Evolutionary conservation across 2,888 invertebrate genomes (phyloP).

Genomic region (Drosophila prolongata): DNA sequence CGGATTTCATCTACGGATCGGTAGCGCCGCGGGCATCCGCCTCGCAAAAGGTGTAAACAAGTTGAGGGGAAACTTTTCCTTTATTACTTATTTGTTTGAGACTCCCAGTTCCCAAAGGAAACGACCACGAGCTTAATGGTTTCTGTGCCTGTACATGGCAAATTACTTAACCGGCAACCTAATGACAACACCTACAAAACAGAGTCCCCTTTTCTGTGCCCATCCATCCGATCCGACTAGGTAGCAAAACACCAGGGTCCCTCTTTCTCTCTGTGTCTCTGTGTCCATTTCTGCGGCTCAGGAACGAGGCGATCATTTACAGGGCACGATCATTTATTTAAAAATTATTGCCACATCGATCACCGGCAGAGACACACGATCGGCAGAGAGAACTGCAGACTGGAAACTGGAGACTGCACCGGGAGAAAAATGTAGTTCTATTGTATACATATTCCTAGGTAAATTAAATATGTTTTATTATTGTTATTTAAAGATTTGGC

Average conservation of each 20-base stretch:
- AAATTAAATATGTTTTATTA: neutral
- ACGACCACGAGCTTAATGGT: slow-evolving; percentile 57
- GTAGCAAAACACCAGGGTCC: slow-evolving; percentile 14
- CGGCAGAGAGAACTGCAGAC: slow-evolving; percentile 21
- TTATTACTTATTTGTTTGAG: slow-evolving; percentile 52
- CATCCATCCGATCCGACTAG: slow-evolving; percentile 1
- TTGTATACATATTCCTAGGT: neutral
- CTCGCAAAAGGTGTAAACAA: slow-evolving; percentile 66
- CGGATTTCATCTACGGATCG: slow-evolving; percentile 42
- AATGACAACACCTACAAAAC: slow-evolving; percentile 75
- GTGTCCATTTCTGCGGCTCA: slow-evolving; percentile 4
- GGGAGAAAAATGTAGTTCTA: neutral
- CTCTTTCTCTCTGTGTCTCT: slow-evolving; percentile 12
- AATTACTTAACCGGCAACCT: slow-evolving; percentile 73
- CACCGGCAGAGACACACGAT: slow-evolving; percentile 57
- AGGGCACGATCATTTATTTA: slow-evolving; percentile 77
- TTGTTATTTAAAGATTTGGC: too few species aligned
- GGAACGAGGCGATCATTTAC: slow-evolving; percentile 73
- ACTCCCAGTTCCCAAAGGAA: slow-evolving; percentile 1
- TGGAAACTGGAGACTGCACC: slow-evolving; percentile 21
- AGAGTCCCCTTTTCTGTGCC: slow-evolving; percentile 14
- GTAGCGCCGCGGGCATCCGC: slow-evolving; percentile 49
- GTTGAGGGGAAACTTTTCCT: slow-evolving; percentile 55
- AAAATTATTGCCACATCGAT: slow-evolving; percentile 81
- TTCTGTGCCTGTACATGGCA: slow-evolving; percentile 65